Conservation (phyloP, 2,888 invertebrate species). For the Athalia cordata region DNA sequence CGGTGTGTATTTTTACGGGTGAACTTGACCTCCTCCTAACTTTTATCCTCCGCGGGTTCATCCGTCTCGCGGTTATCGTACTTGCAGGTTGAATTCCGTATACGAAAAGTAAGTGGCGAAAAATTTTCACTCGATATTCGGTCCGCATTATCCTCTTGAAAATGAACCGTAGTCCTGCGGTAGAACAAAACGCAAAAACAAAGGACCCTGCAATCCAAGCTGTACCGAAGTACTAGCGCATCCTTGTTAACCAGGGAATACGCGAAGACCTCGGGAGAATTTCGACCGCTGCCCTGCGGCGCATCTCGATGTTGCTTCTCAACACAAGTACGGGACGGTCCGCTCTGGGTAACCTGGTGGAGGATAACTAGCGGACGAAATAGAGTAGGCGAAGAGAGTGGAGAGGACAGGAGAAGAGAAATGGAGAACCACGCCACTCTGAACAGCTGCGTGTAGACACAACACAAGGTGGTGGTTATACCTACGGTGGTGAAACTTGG, state of each 20-base stretch:
- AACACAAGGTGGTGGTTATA: constrained; percentile 39
- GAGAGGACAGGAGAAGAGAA: neutral
- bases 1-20: constrained; percentile 32
- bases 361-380: neutral
- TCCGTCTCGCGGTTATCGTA: too few species aligned
- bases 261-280: constrained; percentile 35
- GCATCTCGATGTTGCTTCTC: constrained; percentile 27
- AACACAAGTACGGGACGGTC: constrained; percentile 21
- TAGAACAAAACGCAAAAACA: neutral
- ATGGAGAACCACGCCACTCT: neutral
- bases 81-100: too few species aligned
- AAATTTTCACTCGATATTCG: too few species aligned
- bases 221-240: neutral
- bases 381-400: neutral
- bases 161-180: neutral
- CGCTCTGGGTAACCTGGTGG: neutral
- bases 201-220: neutral
- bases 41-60: constrained; percentile 48
- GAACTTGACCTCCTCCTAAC: constrained; percentile 56
- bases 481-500: constrained; percentile 43
- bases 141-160: neutral
- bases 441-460: constrained; percentile 31
- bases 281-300: constrained; percentile 31
- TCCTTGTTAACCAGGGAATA: constrained; percentile 16
- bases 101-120: too few species aligned